Evolutionary conservation across 2,113 vertebrate genomes (phyloP), one percentile per base, ranked within the genome.

Genomic region (Callipepla californica): DNA sequence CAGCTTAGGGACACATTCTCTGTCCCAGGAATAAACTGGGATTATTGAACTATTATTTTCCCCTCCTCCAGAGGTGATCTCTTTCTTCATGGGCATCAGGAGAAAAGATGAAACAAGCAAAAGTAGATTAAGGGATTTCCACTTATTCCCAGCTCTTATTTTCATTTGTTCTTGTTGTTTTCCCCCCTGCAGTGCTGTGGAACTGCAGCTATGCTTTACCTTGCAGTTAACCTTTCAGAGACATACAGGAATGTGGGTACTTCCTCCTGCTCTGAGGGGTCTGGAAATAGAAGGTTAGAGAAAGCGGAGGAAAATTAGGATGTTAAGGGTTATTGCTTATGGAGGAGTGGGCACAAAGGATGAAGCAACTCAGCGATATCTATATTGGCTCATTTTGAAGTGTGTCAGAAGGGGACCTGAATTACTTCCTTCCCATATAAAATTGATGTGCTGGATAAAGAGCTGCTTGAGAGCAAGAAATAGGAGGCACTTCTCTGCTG

Each of bases 91-190:
- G 75, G 89, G 72, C 61, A 80, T 85, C 76, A 70, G 63, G 76
- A 95, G 87, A 90, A 88, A 80, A 95, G 72, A 87, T 16, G 30
- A 87, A 94, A 87, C 58, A 88, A 85, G 21, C 57, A 83, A 80
- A 96, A 96, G 89, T 86, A 85, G 91, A 95, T 96, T 92, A 95
- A 96, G 93, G 80, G 89, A 91, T 96, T 95, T 96, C 76, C 76
- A 78, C 73, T 92, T 94, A 88, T 91, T 91, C 91, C 89, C 90
- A 91, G 55, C 12, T 92, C 90, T 83, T 94, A 61, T 88, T 94
- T 96, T 80, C 68, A 67, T 94, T 93, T 88, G 50, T 83, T 91
- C 59, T 59, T 87, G 14, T 77, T 93, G 58, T 62, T 95, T 32
- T 6, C 38, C 15, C 32, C n/a, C 59, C 85, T 45, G 79, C 61